Conservation (phyloP, 2,888 invertebrate genomes). For the Mayetiola destructor region DNA sequence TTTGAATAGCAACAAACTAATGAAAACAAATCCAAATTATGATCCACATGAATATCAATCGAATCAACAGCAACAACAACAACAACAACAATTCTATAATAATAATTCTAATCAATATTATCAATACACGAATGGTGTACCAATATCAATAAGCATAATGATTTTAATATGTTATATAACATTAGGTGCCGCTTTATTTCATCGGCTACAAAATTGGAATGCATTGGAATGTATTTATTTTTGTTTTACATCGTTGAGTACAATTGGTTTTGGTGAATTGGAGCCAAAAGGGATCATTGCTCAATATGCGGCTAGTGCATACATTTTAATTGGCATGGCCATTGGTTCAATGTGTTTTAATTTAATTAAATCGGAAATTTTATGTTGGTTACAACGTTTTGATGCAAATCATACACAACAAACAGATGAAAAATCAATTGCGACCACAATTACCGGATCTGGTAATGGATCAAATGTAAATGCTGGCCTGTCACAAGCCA, state of each 20-base stretch:
- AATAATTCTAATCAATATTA: slow-evolving; percentile 17
- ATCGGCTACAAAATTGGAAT: slow-evolving; percentile 81
- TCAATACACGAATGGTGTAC: slow-evolving; percentile 46
- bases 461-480: neutral
- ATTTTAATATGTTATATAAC: slow-evolving; percentile 77
- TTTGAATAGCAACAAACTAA: neutral
- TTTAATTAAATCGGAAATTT: slow-evolving; percentile 64
- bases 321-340: slow-evolving; percentile 72
- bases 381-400: slow-evolving; percentile 35
- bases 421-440: neutral
- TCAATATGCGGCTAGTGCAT: slow-evolving; percentile 62
- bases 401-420: slow-evolving; percentile 31
- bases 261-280: slow-evolving; percentile 71
- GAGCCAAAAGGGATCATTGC: slow-evolving; percentile 55
- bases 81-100: slow-evolving; percentile 13
- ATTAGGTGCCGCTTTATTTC: slow-evolving; percentile 79
- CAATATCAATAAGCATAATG: slow-evolving; percentile 70
- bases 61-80: neutral
- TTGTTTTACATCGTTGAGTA: slow-evolving; percentile 63
- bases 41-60: neutral
- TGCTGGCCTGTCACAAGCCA: neutral
- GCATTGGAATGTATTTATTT: slow-evolving; percentile 74
- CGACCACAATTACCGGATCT: neutral
- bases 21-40: neutral
- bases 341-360: slow-evolving; percentile 79